phyloP scores from a whole-genome alignment of 2,888 invertebrate genomes.

The Caenorhabditis sp. region DNA sequence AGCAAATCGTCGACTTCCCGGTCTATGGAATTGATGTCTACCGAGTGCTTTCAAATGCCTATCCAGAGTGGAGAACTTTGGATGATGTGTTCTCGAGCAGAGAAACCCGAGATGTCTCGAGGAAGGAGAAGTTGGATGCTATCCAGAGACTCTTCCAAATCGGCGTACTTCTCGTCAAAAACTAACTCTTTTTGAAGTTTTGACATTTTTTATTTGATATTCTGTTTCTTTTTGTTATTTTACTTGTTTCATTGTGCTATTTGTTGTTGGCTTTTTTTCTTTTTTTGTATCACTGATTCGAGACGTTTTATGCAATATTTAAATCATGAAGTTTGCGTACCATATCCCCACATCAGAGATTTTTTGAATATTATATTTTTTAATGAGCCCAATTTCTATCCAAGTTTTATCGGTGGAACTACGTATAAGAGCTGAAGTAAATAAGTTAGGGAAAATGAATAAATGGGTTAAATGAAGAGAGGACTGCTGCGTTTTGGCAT shows the following conservation, averaged over 20 bases:
- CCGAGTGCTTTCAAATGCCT: slow-evolving; percentile 60
- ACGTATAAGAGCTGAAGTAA: neutral
- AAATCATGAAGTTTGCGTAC: no score
- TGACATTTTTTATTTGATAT: neutral
- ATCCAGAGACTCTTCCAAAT: slow-evolving; percentile 55
- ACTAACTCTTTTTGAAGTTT: no score
- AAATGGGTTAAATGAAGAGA: neutral
- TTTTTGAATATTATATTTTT: no score
- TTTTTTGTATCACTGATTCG: no score
- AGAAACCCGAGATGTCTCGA: slow-evolving; percentile 23
- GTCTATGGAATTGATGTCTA: slow-evolving; percentile 56
- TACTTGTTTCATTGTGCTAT: slow-evolving; percentile 1
- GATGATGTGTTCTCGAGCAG: slow-evolving; percentile 48
- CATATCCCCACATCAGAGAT: no score
- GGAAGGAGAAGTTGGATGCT: slow-evolving; percentile 46
- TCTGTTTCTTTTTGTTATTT: neutral
- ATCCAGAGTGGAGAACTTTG: slow-evolving; percentile 75
- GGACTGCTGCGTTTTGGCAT: slow-evolving; percentile 49
- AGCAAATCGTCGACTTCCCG: slow-evolving; percentile 71
- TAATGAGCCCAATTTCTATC: slow-evolving; percentile 5
- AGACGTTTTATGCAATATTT: no score
- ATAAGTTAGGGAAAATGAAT: slow-evolving; percentile 14
- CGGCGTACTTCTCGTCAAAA: slow-evolving; percentile 61
- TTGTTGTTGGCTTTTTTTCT: neutral
- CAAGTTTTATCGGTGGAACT: slow-evolving; percentile 21